Evolutionary conservation across 2,888 invertebrate species (phyloP).

Genomic region (Spisula solida): DNA sequence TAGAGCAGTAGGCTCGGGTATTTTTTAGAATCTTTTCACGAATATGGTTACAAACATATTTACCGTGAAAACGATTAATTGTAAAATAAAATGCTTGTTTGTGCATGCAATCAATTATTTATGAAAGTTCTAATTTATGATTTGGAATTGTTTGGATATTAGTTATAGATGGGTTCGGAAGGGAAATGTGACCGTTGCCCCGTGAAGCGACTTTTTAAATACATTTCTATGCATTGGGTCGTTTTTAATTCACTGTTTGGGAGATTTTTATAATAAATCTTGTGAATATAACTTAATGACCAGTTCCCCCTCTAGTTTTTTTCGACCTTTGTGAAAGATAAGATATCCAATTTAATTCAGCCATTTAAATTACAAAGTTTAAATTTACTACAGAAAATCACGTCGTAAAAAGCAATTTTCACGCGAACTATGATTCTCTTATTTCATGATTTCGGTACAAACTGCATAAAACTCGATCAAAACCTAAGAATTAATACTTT

Average conservation of each 20-base stretch:
- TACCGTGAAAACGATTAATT: no score
- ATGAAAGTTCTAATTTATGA: no score
- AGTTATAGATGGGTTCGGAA: no score
- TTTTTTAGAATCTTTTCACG: no score
- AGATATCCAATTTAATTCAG: background rate
- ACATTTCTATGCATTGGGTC: no score
- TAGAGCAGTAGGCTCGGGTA: no score
- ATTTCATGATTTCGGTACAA: constrained; percentile 47
- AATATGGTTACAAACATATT: no score
- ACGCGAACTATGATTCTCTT: background rate
- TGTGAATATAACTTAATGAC: background rate
- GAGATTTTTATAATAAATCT: background rate
- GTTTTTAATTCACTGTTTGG: background rate
- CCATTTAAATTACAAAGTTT: constrained; percentile 19
- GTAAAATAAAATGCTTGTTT: no score
- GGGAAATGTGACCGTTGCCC: no score
- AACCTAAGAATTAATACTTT: constrained; percentile 52
- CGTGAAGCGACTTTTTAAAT: background rate
- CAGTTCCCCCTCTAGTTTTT: background rate
- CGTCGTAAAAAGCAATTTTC: constrained; percentile 19
- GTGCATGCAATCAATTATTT: no score
- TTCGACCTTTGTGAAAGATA: constrained; percentile 1
- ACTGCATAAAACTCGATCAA: constrained; percentile 41
- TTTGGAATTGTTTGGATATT: no score
- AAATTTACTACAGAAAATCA: constrained; percentile 22